Evolutionary conservation across 2,113 vertebrate genomes (phyloP), one percentile per base, ranked within the genome.

Genomic region (Oncorhynchus nerka): DNA sequence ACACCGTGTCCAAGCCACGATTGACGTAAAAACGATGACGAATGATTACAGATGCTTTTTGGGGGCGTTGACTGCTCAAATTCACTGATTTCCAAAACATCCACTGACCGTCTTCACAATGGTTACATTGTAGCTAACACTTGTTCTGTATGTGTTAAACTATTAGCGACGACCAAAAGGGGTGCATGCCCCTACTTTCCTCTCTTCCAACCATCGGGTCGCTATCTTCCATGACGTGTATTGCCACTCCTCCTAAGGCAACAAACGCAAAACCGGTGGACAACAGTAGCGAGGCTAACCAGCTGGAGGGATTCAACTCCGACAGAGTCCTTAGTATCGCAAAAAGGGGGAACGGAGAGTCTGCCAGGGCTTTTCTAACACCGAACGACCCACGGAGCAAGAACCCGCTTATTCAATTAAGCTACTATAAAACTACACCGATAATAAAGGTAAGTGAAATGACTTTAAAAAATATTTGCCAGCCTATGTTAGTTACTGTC

Each of bases 171-270:
- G 26, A 15, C 26, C 13, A 55, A 19, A 19, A 16, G 16, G 9
- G 30, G 19, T 13, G 11, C 68, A 7, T 13, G 11, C 68, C 70
- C 78, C 77, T 75, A 61, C 30, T 32, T 49, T 3, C 3, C 39
- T 77, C 34, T 34, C 24, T 64, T 57, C 85, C 15, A 88, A 88
- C 87, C 85, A 73, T 62, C 78, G 16, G n/a, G 15, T 75, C 71
- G 79, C 79, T 57, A 30, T 62, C 85, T 79, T 80, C 74, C 30
- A 73, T 91, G 88, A 93, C 91, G 91, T 84, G 70, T 51, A 32
- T 76, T 48, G 86, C 22, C 34, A 45, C 80, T 48, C 78, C 79
- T 55, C 78, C 77, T 88, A 32, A 80, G 83, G 79, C 80, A 83
- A 75, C 76, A 80, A 81, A 88, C 85, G 78, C 84, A 73, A 3